Percentiles rank a stretch among this genome's conserved stretches.
phyloP scores from a whole-genome alignment of 2,113 vertebrate species.

The Melospiza georgiana region DNA sequence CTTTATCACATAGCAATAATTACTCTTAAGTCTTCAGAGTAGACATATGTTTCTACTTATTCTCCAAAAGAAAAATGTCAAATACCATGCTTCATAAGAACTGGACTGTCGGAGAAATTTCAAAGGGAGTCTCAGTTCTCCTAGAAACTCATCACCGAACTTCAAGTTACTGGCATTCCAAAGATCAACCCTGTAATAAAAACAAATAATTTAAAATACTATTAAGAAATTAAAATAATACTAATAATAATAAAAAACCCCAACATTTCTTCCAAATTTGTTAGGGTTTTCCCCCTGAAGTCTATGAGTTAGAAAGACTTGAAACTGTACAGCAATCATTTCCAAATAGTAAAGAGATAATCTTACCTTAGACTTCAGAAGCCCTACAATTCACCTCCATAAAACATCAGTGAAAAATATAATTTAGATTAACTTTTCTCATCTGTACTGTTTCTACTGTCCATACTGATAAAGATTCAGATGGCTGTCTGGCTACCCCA shows the following conservation, averaged over 20 bases:
- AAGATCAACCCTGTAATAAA: slow-evolving; percentile 87
- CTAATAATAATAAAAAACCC: not conserved
- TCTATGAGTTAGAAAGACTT: not conserved
- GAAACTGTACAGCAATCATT: not conserved
- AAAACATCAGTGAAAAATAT: not conserved
- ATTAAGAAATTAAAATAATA: not conserved
- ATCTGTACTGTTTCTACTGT: not conserved
- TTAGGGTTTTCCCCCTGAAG: not conserved
- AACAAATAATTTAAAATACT: not conserved
- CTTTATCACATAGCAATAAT: slow-evolving; percentile 40
- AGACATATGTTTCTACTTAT: slow-evolving; percentile 44
- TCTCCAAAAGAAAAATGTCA: slow-evolving; percentile 44
- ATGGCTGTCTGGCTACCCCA: not conserved
- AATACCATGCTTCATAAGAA: slow-evolving; percentile 91
- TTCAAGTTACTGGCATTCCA: slow-evolving; percentile 98
- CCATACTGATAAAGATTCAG: not conserved
- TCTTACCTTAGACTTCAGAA: not conserved
- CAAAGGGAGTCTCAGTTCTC: slow-evolving; percentile 90
- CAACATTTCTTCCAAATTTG: not conserved
- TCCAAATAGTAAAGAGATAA: not conserved
- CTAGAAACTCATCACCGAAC: slow-evolving; percentile 96
- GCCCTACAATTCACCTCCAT: not conserved
- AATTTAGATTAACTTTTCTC: not conserved
- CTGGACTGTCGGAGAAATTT: slow-evolving; percentile 88
- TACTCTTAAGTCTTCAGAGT: slow-evolving; percentile 4